phyloP scores from a whole-genome alignment of 2,113 vertebrate species.

The Melozone crissalis region DNA sequence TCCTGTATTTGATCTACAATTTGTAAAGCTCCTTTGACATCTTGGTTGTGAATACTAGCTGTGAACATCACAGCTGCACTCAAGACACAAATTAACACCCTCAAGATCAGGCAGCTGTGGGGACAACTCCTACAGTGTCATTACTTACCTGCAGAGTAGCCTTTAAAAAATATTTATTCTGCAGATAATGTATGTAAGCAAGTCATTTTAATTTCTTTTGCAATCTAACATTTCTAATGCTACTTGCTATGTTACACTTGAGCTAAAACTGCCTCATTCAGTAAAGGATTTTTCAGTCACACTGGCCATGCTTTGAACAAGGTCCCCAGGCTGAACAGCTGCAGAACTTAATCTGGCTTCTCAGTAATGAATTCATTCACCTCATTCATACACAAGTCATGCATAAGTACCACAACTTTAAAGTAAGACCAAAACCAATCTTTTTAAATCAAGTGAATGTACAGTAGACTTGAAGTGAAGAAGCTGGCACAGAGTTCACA shows the following conservation, averaged over 20 bases:
- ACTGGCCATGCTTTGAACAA: constrained; percentile 37
- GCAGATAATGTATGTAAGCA: background rate
- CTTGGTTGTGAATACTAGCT: constrained; percentile 23
- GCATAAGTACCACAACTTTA: constrained; percentile 67
- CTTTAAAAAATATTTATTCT: background rate
- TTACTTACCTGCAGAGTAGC: background rate
- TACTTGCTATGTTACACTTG: constrained; percentile 36
- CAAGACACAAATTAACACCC: constrained; percentile 30
- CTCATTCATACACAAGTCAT: constrained; percentile 72
- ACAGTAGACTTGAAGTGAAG: constrained; percentile 65
- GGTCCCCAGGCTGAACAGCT: constrained; percentile 73
- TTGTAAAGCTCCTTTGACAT: constrained; percentile 49
- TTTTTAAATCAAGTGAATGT: constrained; percentile 70
- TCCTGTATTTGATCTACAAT: constrained; percentile 10
- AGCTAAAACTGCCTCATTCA: constrained; percentile 56
- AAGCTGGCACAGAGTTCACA: constrained; percentile 57
- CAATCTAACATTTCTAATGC: constrained; percentile 53
- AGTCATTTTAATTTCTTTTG: constrained; percentile 55
- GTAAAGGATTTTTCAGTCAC: constrained; percentile 56
- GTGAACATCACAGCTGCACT: background rate
- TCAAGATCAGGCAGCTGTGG: background rate
- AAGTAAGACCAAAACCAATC: constrained; percentile 70
- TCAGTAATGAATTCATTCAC: constrained; percentile 73
- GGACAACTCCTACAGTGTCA: background rate
- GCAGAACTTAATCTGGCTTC: constrained; percentile 75